phyloP scores from a whole-genome alignment of 1,140 invertebrate genomes.

The Zaprionus gabonicus region DNA sequence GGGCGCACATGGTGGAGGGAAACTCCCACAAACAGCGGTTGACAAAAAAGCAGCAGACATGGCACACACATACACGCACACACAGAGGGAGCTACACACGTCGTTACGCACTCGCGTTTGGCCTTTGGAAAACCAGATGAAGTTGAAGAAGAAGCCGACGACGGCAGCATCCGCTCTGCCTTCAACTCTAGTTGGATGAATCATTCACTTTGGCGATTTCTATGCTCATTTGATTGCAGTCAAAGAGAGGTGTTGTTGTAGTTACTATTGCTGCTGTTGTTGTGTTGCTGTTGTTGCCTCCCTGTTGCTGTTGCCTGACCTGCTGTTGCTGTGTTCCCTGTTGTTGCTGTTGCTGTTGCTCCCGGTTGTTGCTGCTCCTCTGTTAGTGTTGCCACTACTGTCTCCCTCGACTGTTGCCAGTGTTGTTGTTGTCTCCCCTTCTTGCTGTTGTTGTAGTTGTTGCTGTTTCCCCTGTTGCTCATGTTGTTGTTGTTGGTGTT shows the following conservation, averaged over 20 bases:
- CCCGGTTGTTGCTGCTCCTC: neutral
- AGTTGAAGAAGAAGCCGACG: conserved; percentile 36
- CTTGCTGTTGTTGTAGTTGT: conserved; percentile 16
- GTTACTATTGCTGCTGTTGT: too few relatives aligned
- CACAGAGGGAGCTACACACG: neutral
- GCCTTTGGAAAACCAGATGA: conserved; percentile 69
- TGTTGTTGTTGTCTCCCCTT: conserved; percentile 19
- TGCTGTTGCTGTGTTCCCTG: conserved; percentile 29
- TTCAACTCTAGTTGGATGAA: conserved; percentile 51
- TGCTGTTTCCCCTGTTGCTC: conserved; percentile 28
- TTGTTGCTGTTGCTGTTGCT: conserved; percentile 8
- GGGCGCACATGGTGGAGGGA: conserved; percentile 39
- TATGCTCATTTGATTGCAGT: conserved; percentile 49
- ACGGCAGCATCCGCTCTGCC: conserved; percentile 45
- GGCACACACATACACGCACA: neutral
- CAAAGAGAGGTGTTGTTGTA: neutral
- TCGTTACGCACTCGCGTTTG: conserved; percentile 23
- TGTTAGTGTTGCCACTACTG: too few relatives aligned
- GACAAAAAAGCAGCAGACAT: conserved; percentile 39
- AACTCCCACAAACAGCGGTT: conserved; percentile 54
- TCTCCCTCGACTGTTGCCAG: neutral
- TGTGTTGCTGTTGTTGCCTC: too few relatives aligned
- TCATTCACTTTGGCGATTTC: conserved; percentile 64
- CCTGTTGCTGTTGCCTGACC: too few relatives aligned
- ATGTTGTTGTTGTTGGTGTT: conserved; percentile 4